A percentile compares a stretch with the other conserved stretches of the same genome.
phyloP scores from a whole-genome alignment of 2,797 vertebrate species.

The Acanthiza pusilla region DNA sequence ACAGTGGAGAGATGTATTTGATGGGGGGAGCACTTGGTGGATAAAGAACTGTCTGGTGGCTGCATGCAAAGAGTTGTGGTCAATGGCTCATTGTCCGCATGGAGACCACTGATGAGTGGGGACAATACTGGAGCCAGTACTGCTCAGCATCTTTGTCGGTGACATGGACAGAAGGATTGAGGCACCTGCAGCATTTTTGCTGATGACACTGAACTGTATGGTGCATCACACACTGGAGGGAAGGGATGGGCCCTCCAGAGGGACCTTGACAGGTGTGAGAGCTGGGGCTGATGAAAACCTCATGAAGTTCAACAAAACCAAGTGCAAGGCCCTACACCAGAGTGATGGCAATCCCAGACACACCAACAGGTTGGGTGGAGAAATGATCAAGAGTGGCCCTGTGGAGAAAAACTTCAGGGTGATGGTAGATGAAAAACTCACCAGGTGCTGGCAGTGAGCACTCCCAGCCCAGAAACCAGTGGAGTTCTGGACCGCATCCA shows the following conservation, averaged over 20 bases:
- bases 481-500: not conserved
- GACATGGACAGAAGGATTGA: not conserved
- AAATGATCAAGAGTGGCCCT: not conserved
- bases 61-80: not conserved
- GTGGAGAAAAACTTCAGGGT: not conserved
- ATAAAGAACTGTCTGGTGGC: not conserved
- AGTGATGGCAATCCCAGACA: not conserved
- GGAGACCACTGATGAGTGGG: not conserved
- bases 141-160: not conserved
- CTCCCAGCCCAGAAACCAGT: not conserved
- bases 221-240: not conserved
- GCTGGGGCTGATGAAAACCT: not conserved
- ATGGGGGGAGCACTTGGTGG: not conserved
- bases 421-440: not conserved
- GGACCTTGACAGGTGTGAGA: not conserved
- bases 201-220: not conserved
- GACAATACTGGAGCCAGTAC: not conserved
- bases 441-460: not conserved
- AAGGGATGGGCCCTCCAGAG: not conserved
- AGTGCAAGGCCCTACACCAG: not conserved
- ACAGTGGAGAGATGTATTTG: not conserved
- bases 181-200: not conserved
- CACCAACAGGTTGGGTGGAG: not conserved
- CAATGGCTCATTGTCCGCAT: not conserved
- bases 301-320: not conserved